Evolutionary conservation across 2,113 vertebrate genomes (phyloP), one percentile per base, ranked within the genome.

Genomic region (Micronycteris hirsuta): DNA sequence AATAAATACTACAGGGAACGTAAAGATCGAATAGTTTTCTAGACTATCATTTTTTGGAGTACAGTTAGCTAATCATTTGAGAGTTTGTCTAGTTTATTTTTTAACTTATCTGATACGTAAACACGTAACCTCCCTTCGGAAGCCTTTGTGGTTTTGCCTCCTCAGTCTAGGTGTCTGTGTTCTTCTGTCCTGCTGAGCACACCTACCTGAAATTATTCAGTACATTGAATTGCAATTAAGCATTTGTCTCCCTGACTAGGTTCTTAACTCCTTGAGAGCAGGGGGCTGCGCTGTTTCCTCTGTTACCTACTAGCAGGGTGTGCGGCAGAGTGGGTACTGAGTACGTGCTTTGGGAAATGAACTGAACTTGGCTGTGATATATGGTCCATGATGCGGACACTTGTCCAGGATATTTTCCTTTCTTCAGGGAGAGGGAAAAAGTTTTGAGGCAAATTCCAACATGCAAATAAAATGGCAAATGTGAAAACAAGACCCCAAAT

Each of bases 361-460:
- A 47, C 26, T 70, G 26, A 92, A 76, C 1, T 61, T 89, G 56
- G 19, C 54, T 71, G 3, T 10, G n/a, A 85, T 90, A 54, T 58
- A 47, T 26, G 12, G 56, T 91, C 67, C 67, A 56, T 85, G 15
- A 58, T 52, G 31, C n/a, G 17, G 22, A 58, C 6, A 33, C 4
- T 70, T 41, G 33, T 36, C 38, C 7, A n/a, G 15, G 19, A 47
- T 63, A 4, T 43, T 90, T 96, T 85, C 20, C 22, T 82, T 81
- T 36, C 2, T 76, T 95, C 26, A 81, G 22, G 82, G 38, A 92
- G 49, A 65, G 80, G 31, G 95, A 84, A 49, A 88, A 89, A 83
- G 86, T 49, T 92, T 65, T 49, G 67, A 84, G 10, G 38, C 19
- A 70, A 76, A 83, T 74, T 93, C 3, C n/a, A 91, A 7, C 8